A percentile compares a stretch with the other conserved stretches of the same genome.
Conservation (phyloP, 2,888 invertebrate genomes). For the Agrilus cyanescens region DNA sequence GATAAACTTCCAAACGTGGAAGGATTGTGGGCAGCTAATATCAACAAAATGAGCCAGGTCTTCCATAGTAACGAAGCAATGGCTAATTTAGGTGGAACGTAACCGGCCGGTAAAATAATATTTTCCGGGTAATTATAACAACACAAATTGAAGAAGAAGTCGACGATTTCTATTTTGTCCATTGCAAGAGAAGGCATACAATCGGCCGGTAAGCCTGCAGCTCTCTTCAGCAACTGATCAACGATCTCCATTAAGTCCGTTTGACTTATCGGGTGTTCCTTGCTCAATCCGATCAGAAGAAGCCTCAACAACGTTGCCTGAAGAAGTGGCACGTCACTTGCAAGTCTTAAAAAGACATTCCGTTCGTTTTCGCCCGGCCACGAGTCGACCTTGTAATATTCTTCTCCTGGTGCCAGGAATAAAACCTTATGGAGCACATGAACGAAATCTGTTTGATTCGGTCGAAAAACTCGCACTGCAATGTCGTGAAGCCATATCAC, state of each 20-base stretch:
- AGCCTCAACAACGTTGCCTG: constrained; percentile 76
- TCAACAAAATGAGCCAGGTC: constrained; percentile 76
- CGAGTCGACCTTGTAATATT: constrained; percentile 71
- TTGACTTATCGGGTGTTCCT: constrained; percentile 70
- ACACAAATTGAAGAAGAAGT: constrained; percentile 80
- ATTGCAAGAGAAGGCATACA: constrained; percentile 61
- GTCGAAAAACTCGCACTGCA: constrained; percentile 61
- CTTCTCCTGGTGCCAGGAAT: constrained; percentile 64
- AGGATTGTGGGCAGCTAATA: constrained; percentile 89
- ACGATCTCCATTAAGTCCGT: constrained; percentile 78
- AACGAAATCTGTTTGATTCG: constrained; percentile 59
- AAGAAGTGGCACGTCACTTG: constrained; percentile 77
- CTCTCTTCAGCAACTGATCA: constrained; percentile 73
- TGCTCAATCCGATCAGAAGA: constrained; percentile 60
- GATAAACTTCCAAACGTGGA: constrained; percentile 72
- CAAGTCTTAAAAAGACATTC: constrained; percentile 61
- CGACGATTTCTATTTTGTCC: constrained; percentile 75
- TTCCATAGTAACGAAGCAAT: constrained; percentile 94
- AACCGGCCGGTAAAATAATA: constrained; percentile 75
- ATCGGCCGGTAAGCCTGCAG: constrained; percentile 64
- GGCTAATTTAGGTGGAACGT: constrained; percentile 71
- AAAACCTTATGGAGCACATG: constrained; percentile 69
- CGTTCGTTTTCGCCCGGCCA: constrained; percentile 88
- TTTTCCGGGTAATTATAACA: constrained; percentile 90
- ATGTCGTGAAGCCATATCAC: constrained; percentile 81